These are phyloP conservation scores for Synergus laeviventris DNA, from an alignment of 2,888 invertebrate genomes.

Conservation along the genomic window DNA sequence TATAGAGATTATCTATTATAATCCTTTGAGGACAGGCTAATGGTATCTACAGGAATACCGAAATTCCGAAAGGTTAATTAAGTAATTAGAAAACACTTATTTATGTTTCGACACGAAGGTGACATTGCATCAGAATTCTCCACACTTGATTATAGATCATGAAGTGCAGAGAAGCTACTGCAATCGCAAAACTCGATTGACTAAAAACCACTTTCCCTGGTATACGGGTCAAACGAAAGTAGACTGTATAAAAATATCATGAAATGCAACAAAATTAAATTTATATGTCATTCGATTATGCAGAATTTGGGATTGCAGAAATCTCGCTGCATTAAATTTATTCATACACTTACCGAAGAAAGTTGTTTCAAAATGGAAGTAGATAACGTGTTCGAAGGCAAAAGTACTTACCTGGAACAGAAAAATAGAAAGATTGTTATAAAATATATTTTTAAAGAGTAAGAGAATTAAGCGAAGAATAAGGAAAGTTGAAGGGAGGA, in stretches of 20 bases:
- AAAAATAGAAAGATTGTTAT: neutral
- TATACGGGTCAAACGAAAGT: neutral
- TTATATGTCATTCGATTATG: neutral
- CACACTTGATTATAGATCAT: neutral
- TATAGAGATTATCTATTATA: neutral
- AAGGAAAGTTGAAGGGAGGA: neutral
- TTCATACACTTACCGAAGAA: neutral
- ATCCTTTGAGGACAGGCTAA: neutral
- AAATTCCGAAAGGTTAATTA: neutral
- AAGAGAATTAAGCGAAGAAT: neutral
- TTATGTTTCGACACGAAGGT: neutral
- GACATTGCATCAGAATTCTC: neutral
- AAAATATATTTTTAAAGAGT: no score
- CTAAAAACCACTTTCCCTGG: neutral
- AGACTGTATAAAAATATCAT: neutral
- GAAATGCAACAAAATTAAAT: neutral
- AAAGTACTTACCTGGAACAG: slow-evolving; percentile 4
- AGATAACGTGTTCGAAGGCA: neutral
- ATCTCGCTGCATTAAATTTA: neutral
- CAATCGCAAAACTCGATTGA: neutral
- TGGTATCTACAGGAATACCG: neutral
- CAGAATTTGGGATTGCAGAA: neutral
- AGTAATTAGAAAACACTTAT: neutral
- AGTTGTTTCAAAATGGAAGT: neutral
- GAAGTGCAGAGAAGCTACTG: neutral